Evolutionary conservation across 2,888 invertebrate species (phyloP).

Genomic region (Eudemis profundana): DNA sequence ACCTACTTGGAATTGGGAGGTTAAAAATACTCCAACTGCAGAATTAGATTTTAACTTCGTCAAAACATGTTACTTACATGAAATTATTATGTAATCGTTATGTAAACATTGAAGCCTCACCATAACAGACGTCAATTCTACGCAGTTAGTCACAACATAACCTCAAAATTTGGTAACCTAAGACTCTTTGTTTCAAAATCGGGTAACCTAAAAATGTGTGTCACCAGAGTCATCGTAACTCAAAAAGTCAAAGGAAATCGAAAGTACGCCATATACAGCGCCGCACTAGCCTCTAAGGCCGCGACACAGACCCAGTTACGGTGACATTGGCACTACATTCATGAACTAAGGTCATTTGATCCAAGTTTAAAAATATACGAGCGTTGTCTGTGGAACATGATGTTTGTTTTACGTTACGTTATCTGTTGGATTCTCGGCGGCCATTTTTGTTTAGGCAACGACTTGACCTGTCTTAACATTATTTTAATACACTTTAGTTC

Average conservation of each 20-base stretch:
- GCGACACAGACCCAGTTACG: constrained; percentile 82
- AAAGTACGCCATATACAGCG: constrained; percentile 38
- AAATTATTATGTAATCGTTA: too few species aligned
- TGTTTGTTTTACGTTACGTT: constrained; percentile 67
- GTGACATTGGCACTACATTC: constrained; percentile 85
- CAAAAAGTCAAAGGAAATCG: constrained; percentile 35
- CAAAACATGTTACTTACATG: too few species aligned
- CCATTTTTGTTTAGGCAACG: background rate
- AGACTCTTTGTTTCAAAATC: background rate
- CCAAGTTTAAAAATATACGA: constrained; percentile 78
- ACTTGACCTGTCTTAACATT: constrained; percentile 19
- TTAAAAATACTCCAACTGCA: too few species aligned
- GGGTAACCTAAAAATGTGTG: background rate
- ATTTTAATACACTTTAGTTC: background rate
- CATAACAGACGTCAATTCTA: too few species aligned
- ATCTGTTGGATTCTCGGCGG: constrained; percentile 50
- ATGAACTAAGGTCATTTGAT: constrained; percentile 78
- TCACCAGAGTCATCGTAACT: background rate
- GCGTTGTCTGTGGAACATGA: constrained; percentile 51
- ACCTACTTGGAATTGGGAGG: too few species aligned
- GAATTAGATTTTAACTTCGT: too few species aligned
- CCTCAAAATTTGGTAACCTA: background rate
- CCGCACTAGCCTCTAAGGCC: constrained; percentile 65
- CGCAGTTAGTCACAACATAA: too few species aligned
- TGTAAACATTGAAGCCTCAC: too few species aligned